Base-by-base conservation (phyloP, 1,140 invertebrate genomes). In the Zaprionus inermis region DNA sequence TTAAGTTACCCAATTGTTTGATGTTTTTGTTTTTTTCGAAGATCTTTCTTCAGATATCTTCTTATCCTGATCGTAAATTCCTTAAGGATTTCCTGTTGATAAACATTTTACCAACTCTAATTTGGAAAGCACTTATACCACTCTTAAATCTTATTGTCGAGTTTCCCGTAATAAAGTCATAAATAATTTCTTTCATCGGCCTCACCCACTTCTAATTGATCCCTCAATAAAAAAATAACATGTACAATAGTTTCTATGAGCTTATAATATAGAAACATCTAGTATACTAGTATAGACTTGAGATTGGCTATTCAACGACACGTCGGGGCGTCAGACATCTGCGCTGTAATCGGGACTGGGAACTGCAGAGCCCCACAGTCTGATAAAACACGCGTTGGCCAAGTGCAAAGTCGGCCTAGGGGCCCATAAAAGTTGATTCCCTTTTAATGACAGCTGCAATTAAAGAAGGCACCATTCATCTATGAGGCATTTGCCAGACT, bases 351-450 rank as follows among this genome's bases (percentile, higher is more conserved):
- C 66, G 57, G 14, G 9, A 68, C 7, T 44, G 24, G 5, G 18
- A 41, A n/a, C 41, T 44, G 16, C 16, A 38, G 57, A 73, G 56
- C 65, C 65, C 57, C 38, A 24, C 36, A 49, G 64, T 68, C 70
- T 72, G 38, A 41, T 46, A 51, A 69, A 74, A 69, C 72, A 74
- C 72, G 72, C 72, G 66, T 74, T 74, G 22, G 72, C 14, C 72
- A 74, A 74, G 72, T 74, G 72, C 72, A 74, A 74, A 74, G 72
- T 74, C 72, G 72, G 72, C 72, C 72, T 74, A 24, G 52, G n/a
- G 32, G 41, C n/a, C 34, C n/a, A 58, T 74, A 70, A 58, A 74
- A 69, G 66, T 74, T 74, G 72, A 74, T 74, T 74, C 72, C 66
- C 72, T 70, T 46, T 46, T 74, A 56, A 74, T 74, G 32, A 36